Conservation (phyloP, 2,113 vertebrate genomes). For the Odontesthes bonariensis region DNA sequence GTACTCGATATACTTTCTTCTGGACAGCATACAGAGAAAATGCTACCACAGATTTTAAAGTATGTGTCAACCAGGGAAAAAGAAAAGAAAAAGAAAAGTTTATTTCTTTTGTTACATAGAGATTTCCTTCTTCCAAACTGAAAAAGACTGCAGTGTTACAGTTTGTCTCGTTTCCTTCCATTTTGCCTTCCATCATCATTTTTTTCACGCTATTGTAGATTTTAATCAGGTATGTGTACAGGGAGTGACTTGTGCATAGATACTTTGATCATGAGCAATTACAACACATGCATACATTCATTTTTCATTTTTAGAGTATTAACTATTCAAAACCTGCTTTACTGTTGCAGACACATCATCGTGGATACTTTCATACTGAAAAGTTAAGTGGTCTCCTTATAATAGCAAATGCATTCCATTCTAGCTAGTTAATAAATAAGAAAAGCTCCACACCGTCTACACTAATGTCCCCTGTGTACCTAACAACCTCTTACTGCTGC, state of each 20-base stretch:
- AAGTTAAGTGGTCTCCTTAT: too few species aligned
- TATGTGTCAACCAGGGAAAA: too few species aligned
- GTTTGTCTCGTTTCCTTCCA: slow-evolving; percentile 4
- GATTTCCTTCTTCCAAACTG: background rate
- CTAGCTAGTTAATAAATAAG: background rate
- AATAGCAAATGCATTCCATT: too few species aligned
- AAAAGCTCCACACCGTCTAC: background rate
- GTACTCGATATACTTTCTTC: background rate
- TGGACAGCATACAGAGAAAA: background rate
- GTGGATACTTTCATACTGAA: too few species aligned
- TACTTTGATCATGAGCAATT: background rate
- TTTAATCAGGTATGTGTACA: background rate
- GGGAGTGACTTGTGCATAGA: background rate
- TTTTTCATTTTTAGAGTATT: background rate
- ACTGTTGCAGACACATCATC: background rate
- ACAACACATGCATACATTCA: background rate
- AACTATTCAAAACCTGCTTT: background rate
- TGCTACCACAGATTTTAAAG: too few species aligned
- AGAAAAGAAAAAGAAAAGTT: too few species aligned
- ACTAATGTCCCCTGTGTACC: background rate
- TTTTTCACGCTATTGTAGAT: background rate
- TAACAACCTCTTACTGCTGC: background rate
- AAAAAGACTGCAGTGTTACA: background rate
- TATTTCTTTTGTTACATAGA: too few species aligned
- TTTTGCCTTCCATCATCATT: background rate